A percentile compares a stretch with the other conserved stretches of the same genome.
phyloP scores from a whole-genome alignment of 2,113 vertebrate species.

The Orycteropus afer region DNA sequence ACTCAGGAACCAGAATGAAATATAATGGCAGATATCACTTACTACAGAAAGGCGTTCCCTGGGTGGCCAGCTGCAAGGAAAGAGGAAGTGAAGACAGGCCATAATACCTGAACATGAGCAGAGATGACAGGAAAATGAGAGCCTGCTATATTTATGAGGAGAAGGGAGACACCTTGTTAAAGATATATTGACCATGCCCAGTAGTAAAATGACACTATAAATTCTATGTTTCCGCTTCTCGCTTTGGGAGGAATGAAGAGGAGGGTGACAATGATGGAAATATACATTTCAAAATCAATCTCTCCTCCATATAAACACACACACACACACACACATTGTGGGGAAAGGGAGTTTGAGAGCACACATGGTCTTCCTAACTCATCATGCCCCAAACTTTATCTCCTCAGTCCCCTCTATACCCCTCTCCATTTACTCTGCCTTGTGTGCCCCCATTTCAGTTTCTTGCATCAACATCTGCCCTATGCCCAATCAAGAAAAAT shows the following conservation, averaged over 20 bases:
- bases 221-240: not conserved
- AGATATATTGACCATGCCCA: not conserved
- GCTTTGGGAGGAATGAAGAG: not conserved
- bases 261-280: not conserved
- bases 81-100: not conserved
- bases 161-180: not conserved
- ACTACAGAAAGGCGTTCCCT: not conserved
- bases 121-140: not conserved
- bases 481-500: not conserved
- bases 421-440: no score
- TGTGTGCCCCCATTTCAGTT: no score
- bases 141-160: not conserved
- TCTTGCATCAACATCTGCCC: no score
- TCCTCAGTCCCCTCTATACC: not conserved
- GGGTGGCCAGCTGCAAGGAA: not conserved
- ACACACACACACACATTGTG: no score
- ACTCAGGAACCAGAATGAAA: not conserved
- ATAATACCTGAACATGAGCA: no score
- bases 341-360: not conserved
- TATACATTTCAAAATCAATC: not conserved
- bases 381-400: no score
- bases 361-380: rapidly evolving
- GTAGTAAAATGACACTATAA: not conserved
- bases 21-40: not conserved
- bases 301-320: no score